Evolutionary conservation across 2,113 vertebrate species (phyloP).

Genomic region (Limnothrissa miodon): DNA sequence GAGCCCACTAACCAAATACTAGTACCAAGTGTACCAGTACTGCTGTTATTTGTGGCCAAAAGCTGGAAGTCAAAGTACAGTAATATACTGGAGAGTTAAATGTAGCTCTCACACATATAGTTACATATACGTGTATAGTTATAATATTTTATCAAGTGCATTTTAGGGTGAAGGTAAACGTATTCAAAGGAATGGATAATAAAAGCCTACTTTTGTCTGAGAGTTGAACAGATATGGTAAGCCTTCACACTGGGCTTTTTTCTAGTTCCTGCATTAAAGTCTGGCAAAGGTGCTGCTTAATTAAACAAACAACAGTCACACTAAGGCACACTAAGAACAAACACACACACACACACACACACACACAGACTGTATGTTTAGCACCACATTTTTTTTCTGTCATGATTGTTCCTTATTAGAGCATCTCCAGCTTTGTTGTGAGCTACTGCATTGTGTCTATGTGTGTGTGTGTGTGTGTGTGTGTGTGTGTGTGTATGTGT

Average conservation of each 20-base stretch:
- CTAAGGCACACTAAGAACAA: not conserved
- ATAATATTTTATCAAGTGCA: not conserved
- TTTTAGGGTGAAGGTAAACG: not conserved
- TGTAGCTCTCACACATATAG: too few species aligned
- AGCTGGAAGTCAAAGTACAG: too few species aligned
- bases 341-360: not conserved
- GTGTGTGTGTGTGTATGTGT: too few species aligned
- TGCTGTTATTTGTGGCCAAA: too few species aligned
- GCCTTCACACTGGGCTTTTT: constrained; percentile 67
- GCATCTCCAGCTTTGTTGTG: constrained; percentile 8
- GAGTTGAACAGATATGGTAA: constrained; percentile 35
- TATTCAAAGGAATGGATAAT: not conserved
- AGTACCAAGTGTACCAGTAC: too few species aligned
- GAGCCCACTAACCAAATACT: too few species aligned
- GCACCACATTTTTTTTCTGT: not conserved
- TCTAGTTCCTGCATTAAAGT: constrained; percentile 75
- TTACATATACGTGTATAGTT: not conserved
- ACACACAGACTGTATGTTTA: too few species aligned
- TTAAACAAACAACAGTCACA: constrained; percentile 59
- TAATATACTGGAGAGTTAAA: too few species aligned
- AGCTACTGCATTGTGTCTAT: not conserved
- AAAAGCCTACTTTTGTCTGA: not conserved
- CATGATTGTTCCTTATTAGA: constrained; percentile 3
- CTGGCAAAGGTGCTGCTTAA: constrained; percentile 70
- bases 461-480: too few species aligned